phyloP scores from a whole-genome alignment of 2,888 invertebrate genomes.

The Tinea semifulvella region DNA sequence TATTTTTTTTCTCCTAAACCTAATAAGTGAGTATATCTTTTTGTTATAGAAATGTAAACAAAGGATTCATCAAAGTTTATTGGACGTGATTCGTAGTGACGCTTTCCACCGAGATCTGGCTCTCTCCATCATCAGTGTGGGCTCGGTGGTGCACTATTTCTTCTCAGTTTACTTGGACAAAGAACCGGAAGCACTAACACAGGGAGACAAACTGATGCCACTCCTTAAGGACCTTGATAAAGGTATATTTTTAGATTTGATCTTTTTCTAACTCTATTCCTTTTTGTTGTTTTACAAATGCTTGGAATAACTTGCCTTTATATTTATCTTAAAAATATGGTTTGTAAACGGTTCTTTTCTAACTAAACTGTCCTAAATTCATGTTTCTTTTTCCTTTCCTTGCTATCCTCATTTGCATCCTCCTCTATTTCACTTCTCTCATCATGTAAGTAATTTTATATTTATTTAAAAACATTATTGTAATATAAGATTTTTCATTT shows the following conservation, averaged over 20 bases:
- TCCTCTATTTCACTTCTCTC: too few species aligned
- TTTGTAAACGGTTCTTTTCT: too few species aligned
- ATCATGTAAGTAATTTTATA: too few species aligned
- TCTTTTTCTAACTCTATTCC: not conserved
- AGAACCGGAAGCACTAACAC: constrained; percentile 45
- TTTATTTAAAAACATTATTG: too few species aligned
- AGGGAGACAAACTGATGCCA: constrained; percentile 31
- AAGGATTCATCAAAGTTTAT: constrained; percentile 42
- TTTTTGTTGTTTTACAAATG: not conserved
- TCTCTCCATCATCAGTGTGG: constrained; percentile 41
- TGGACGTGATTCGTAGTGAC: constrained; percentile 32
- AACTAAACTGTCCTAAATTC: too few species aligned
- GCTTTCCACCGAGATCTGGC: constrained; percentile 30
- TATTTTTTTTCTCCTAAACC: too few species aligned
- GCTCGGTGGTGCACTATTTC: constrained; percentile 38
- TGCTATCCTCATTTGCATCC: too few species aligned
- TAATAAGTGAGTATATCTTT: too few species aligned
- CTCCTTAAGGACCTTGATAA: constrained; percentile 41
- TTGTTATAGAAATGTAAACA: constrained; percentile 47
- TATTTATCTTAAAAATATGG: not conserved
- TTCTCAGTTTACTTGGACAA: constrained; percentile 38
- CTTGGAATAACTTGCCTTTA: not conserved
- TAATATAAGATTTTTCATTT: too few species aligned
- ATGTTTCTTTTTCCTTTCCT: too few species aligned
- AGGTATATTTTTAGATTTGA: constrained; percentile 28